A percentile compares a stretch with the other conserved stretches of the same genome.
Evolutionary conservation across 2,888 invertebrate genomes (phyloP).

Genomic region (Osedax frankpressi): DNA sequence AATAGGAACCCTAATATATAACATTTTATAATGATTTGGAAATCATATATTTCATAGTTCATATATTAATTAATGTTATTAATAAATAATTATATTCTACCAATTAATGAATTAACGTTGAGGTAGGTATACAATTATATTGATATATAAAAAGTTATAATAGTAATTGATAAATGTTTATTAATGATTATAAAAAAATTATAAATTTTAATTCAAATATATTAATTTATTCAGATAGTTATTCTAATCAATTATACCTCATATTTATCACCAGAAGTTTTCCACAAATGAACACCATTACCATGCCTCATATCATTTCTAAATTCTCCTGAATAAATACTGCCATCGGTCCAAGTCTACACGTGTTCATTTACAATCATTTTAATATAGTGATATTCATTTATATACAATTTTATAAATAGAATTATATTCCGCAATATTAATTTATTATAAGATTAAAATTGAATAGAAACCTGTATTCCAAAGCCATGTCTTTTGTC

Average conservation of each 20-base stretch:
- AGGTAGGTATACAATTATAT: no score
- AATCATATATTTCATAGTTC: not conserved
- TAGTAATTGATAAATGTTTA: no score
- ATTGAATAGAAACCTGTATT: slow-evolving; percentile 22
- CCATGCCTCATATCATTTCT: slow-evolving; percentile 40
- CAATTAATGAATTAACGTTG: no score
- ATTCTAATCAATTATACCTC: not conserved
- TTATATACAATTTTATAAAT: not conserved
- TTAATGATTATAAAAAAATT: not conserved
- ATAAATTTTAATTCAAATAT: not conserved
- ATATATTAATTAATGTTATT: no score
- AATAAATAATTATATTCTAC: no score
- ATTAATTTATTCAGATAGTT: not conserved
- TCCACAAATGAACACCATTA: slow-evolving; percentile 37
- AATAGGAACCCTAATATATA: slow-evolving; percentile 33
- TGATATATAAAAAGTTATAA: no score
- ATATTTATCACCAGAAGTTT: slow-evolving; percentile 38
- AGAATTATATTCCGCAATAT: not conserved
- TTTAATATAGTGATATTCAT: not conserved
- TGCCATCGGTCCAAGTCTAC: slow-evolving; percentile 42
- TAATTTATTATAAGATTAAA: not conserved
- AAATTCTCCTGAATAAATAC: slow-evolving; percentile 41
- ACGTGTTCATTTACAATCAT: not conserved
- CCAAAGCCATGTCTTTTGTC: slow-evolving; percentile 41
- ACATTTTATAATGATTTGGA: not conserved